phyloP scores from a whole-genome alignment of 2,797 vertebrate species.

The Pseudochromis fuscus region DNA sequence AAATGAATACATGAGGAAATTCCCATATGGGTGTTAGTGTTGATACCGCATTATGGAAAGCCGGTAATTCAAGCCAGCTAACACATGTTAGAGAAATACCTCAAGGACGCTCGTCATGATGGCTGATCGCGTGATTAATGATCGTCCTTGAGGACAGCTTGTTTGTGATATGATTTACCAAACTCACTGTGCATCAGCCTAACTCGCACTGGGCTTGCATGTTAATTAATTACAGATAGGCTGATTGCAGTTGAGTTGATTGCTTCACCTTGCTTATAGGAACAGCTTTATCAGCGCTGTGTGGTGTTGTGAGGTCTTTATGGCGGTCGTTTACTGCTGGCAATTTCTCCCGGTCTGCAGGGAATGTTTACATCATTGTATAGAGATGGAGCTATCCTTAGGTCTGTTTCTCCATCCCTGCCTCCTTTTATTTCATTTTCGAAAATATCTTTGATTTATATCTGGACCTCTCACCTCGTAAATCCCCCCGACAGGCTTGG shows the following conservation, averaged over 20 bases:
- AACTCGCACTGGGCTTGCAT: slow-evolving; percentile 40
- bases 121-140: slow-evolving; percentile 74
- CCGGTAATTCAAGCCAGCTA: slow-evolving; percentile 20
- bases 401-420: slow-evolving; percentile 39
- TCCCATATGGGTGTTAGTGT: slow-evolving; percentile 28
- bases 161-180: slow-evolving; percentile 75
- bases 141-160: slow-evolving; percentile 72
- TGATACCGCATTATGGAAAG: slow-evolving; percentile 18
- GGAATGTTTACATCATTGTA: slow-evolving; percentile 42
- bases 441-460: slow-evolving; percentile 57
- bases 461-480: slow-evolving; percentile 31
- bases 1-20: slow-evolving; percentile 38
- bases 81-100: slow-evolving; percentile 34
- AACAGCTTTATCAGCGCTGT: slow-evolving; percentile 58
- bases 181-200: slow-evolving; percentile 47
- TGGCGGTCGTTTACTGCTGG: slow-evolving; percentile 45
- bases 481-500: slow-evolving; percentile 43
- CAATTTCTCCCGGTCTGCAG: slow-evolving; percentile 35
- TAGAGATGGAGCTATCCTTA: slow-evolving; percentile 31
- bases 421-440: slow-evolving; percentile 54
- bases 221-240: slow-evolving; percentile 72
- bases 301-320: slow-evolving; percentile 51
- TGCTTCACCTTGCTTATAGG: slow-evolving; percentile 55
- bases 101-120: slow-evolving; percentile 63
- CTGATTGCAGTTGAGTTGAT: slow-evolving; percentile 66